Conservation (phyloP, 2,888 invertebrate genomes). For the Ptilodon capucinus region DNA sequence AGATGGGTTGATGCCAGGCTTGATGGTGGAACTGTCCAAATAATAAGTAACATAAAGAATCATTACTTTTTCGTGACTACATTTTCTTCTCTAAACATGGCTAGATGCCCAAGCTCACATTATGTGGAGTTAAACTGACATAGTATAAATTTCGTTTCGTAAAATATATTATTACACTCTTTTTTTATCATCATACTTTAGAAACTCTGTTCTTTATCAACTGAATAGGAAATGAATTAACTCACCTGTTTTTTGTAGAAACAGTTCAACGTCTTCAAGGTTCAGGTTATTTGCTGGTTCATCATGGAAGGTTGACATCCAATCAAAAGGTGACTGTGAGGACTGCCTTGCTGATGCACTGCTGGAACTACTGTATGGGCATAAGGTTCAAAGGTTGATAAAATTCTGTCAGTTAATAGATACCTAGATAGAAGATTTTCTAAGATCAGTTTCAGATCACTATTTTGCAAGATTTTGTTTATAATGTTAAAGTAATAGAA, state of each 20-base stretch:
- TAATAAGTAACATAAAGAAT: too few relatives aligned
- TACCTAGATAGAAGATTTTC: too few relatives aligned
- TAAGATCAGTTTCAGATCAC: too few relatives aligned
- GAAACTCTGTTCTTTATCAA: background rate
- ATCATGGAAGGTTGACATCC: conserved; percentile 56
- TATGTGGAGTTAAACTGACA: too few relatives aligned
- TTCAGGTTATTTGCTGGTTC: conserved; percentile 62
- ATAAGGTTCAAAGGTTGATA: background rate
- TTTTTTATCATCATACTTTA: background rate
- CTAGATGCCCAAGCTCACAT: too few relatives aligned
- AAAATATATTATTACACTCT: background rate
- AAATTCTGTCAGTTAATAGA: background rate
- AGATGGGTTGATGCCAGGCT: conserved; percentile 20
- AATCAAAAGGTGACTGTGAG: conserved; percentile 67
- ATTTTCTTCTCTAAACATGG: too few relatives aligned
- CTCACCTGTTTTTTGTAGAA: conserved; percentile 67
- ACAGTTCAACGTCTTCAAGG: conserved; percentile 71
- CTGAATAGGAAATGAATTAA: background rate
- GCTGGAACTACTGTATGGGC: conserved; percentile 44
- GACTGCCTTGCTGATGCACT: conserved; percentile 55
- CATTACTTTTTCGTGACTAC: too few relatives aligned
- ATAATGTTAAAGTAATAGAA: too few relatives aligned
- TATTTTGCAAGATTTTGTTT: too few relatives aligned
- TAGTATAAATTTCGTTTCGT: too few relatives aligned
- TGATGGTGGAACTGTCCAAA: conserved; percentile 34